phyloP scores from a whole-genome alignment of 2,797 vertebrate genomes.

The Furcifer pardalis region DNA sequence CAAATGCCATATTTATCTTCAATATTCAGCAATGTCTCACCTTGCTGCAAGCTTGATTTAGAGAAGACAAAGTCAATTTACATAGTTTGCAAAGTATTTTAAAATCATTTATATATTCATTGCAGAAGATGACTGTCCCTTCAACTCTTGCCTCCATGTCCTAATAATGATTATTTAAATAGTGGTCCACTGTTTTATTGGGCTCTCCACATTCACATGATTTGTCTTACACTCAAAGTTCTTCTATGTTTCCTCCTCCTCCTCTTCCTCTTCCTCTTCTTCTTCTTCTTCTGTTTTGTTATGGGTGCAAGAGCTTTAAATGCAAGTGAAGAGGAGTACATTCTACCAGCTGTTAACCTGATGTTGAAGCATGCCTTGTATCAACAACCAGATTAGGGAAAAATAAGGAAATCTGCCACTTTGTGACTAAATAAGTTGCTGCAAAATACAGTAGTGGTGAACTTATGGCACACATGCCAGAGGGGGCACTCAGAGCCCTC shows the following conservation, averaged over 20 bases:
- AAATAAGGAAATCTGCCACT: too few species aligned
- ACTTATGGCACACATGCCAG: too few species aligned
- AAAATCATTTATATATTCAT: constrained; percentile 19
- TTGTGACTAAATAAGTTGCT: too few species aligned
- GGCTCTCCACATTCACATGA: constrained; percentile 10
- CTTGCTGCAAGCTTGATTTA: constrained; percentile 49
- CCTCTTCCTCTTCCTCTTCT: too few species aligned
- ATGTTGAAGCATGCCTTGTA: background rate
- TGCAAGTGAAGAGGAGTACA: background rate
- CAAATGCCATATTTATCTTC: constrained; percentile 47
- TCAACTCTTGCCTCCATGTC: background rate
- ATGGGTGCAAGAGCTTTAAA: background rate
- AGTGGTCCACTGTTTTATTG: constrained; percentile 6
- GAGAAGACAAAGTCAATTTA: constrained; percentile 38
- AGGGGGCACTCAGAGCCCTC: too few species aligned
- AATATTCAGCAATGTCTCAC: constrained; percentile 25
- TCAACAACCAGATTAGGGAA: background rate
- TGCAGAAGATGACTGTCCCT: background rate
- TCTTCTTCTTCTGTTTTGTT: constrained; percentile 14
- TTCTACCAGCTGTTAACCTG: rapidly evolving
- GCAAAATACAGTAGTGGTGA: too few species aligned
- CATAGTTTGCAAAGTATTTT: constrained; percentile 25
- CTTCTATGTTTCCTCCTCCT: constrained; percentile 10
- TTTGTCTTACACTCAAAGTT: constrained; percentile 1
- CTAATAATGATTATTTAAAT: background rate